Conservation (phyloP, 2,888 invertebrate species). For the Pyrrhia umbra region DNA sequence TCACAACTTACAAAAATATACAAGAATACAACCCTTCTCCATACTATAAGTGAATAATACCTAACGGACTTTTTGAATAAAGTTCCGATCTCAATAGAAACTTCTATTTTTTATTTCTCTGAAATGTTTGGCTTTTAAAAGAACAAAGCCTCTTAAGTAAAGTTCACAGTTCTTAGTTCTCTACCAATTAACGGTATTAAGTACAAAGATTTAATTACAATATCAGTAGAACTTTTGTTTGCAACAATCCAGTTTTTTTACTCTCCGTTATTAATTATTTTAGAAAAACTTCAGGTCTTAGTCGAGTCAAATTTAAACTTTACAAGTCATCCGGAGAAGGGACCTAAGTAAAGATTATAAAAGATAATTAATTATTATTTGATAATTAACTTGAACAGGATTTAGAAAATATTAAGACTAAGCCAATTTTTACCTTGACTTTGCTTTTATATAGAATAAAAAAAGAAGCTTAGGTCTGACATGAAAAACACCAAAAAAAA, state of each 20-base stretch:
- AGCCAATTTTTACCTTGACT: neutral
- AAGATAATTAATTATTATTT: slow-evolving; percentile 15
- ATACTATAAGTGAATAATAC: neutral
- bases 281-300: neutral
- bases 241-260: neutral
- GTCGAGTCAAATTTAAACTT: neutral
- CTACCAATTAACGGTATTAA: slow-evolving; percentile 7
- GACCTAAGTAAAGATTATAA: neutral
- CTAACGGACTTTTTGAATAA: slow-evolving; percentile 22
- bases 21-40: neutral
- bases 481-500: no score
- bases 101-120: slow-evolving; percentile 20
- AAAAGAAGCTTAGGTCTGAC: no score
- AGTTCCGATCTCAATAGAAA: slow-evolving; percentile 10
- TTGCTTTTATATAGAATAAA: neutral
- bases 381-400: slow-evolving; percentile 5
- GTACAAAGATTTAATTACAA: slow-evolving; percentile 8
- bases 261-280: neutral
- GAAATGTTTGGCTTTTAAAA: slow-evolving; percentile 7
- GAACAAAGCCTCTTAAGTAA: slow-evolving; percentile 11
- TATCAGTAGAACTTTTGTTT: neutral
- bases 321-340: neutral
- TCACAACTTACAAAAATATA: neutral
- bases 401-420: neutral
- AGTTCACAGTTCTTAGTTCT: slow-evolving; percentile 1